phyloP scores from a whole-genome alignment of 2,797 vertebrate genomes.

The Pseudotriccus pelzelni region DNA sequence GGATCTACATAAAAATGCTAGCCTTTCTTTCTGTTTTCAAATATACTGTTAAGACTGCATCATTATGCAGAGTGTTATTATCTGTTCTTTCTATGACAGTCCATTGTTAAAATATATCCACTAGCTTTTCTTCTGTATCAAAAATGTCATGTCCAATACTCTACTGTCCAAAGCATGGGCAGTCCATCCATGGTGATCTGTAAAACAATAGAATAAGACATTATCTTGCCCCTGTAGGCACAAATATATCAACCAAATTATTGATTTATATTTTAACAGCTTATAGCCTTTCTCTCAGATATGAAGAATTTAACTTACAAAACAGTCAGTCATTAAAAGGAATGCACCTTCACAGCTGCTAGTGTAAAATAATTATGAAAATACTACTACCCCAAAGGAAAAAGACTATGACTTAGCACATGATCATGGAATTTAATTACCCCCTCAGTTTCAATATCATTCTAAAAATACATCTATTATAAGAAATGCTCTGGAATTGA shows the following conservation, averaged over 20 bases:
- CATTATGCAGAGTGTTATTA: background rate
- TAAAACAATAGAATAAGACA: background rate
- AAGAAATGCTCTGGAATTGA: background rate
- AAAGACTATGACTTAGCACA: background rate
- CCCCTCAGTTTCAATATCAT: background rate
- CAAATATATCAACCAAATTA: background rate
- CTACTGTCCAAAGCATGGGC: background rate
- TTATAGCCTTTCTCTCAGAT: background rate
- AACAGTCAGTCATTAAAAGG: background rate
- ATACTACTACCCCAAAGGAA: background rate
- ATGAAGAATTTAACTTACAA: background rate
- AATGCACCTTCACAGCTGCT: background rate
- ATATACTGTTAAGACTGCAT: background rate
- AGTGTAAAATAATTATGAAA: conserved; percentile 10
- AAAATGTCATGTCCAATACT: background rate
- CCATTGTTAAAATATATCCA: background rate
- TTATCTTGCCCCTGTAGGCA: background rate
- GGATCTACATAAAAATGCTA: background rate
- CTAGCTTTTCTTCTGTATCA: background rate
- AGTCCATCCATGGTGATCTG: background rate
- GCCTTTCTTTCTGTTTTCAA: background rate
- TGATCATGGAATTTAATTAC: background rate
- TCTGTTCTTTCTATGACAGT: background rate
- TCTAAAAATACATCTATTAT: background rate
- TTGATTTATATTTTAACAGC: background rate